These are phyloP conservation scores for Lemur catta DNA, from an alignment of 2,797 vertebrate species.

Conservation along the genomic window DNA sequence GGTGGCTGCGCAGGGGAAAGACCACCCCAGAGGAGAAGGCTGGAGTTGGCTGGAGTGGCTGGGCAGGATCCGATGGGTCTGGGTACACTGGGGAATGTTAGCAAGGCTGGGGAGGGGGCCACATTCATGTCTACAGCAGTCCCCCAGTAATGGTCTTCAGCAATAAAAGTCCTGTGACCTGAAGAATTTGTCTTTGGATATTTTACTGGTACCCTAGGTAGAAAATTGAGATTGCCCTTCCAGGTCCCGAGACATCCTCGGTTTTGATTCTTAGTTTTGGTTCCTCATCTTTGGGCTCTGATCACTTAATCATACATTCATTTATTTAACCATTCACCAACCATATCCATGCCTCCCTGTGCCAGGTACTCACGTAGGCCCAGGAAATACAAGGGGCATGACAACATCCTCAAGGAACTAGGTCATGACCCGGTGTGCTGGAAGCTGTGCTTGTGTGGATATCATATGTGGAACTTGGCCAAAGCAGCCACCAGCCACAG, in stretches of 20 bases:
- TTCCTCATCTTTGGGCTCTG: neutral
- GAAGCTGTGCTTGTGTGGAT: neutral
- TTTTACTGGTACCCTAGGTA: neutral
- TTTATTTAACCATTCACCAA: neutral
- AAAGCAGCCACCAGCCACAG: neutral
- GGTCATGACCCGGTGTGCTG: neutral
- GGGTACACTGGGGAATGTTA: neutral
- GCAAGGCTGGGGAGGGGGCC: neutral
- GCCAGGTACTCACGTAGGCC: neutral
- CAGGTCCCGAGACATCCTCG: neutral
- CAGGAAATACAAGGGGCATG: neutral
- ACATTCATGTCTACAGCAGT: neutral
- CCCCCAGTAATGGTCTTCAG: neutral
- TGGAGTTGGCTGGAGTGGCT: neutral
- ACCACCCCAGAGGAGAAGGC: neutral
- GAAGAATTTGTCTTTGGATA: neutral
- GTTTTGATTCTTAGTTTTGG: neutral
- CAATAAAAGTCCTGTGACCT: slow-evolving; percentile 62
- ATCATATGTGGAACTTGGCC: neutral
- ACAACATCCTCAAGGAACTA: neutral
- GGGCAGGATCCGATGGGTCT: neutral
- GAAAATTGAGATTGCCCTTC: neutral
- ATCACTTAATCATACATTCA: neutral
- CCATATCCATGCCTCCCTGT: neutral
- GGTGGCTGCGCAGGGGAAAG: neutral